Percentiles rank a stretch among this genome's conserved stretches.
phyloP scores from a whole-genome alignment of 2,113 vertebrate species.

The Chrysochloris asiatica region DNA sequence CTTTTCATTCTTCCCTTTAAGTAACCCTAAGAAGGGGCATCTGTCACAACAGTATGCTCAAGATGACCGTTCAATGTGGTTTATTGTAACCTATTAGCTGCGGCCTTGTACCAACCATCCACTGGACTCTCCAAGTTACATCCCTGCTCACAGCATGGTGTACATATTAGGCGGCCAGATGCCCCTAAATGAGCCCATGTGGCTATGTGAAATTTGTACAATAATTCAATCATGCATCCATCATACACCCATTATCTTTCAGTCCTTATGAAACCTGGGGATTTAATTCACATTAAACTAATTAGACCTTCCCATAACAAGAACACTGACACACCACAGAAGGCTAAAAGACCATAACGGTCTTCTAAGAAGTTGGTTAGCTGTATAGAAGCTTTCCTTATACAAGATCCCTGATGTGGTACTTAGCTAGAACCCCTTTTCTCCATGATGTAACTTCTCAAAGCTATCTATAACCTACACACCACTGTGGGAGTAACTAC shows the following conservation, averaged over 20 bases:
- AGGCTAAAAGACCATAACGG: neutral
- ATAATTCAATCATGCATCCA: constrained; percentile 45
- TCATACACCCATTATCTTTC: constrained; percentile 49
- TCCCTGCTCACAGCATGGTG: neutral
- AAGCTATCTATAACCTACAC: neutral
- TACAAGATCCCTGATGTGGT: neutral
- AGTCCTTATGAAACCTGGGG: constrained; percentile 44
- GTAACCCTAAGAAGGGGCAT: neutral
- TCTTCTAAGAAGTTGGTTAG: neutral
- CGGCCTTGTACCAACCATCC: neutral
- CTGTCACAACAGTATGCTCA: neutral
- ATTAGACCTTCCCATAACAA: constrained; percentile 41
- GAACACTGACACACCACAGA: neutral
- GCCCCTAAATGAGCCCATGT: constrained; percentile 30
- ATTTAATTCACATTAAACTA: constrained; percentile 58
- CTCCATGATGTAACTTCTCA: neutral
- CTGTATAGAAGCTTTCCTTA: constrained; percentile 31
- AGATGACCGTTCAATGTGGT: neutral
- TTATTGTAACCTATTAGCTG: neutral
- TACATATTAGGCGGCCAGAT: neutral
- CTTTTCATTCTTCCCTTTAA: constrained; percentile 8
- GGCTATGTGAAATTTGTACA: constrained; percentile 2
- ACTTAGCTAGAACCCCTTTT: neutral
- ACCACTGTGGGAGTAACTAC: constrained; percentile 17
- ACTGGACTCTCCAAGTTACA: neutral